Conservation (phyloP, 2,113 vertebrate genomes). For the Oncorhynchus clarkii region DNA sequence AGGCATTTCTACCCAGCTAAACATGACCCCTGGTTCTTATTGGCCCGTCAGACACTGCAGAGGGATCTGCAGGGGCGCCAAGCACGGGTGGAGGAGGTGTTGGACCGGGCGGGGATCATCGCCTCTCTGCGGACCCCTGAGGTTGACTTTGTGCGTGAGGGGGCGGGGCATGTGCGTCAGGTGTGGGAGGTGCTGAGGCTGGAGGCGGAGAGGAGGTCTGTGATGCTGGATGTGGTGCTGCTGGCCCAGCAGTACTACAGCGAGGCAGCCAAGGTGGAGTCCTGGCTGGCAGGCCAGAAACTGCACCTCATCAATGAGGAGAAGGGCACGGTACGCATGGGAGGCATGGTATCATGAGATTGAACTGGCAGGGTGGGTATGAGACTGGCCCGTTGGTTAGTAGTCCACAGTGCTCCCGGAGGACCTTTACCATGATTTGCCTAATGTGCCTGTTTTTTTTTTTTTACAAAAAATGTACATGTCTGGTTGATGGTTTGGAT, state of each 20-base stretch:
- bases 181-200: conserved; percentile 83
- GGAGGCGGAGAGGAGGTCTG: conserved; percentile 78
- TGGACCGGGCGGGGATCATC: conserved; percentile 75
- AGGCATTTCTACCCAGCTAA: not conserved
- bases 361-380: not conserved
- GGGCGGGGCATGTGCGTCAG: conserved; percentile 78
- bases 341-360: not conserved
- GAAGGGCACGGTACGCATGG: conserved; percentile 80
- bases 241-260: conserved; percentile 88
- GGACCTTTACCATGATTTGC: not conserved
- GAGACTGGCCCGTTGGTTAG: too few relatives aligned
- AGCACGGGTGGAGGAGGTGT: conserved; percentile 78
- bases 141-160: conserved; percentile 76
- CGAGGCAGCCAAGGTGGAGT: conserved; percentile 84
- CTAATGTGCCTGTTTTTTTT: too few relatives aligned
- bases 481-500: too few relatives aligned
- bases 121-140: conserved; percentile 77
- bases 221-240: conserved; percentile 77
- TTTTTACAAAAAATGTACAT: too few relatives aligned
- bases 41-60: conserved; percentile 78
- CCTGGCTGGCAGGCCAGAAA: conserved; percentile 92
- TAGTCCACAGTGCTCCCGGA: not conserved
- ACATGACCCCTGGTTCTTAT: conserved; percentile 14
- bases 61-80: conserved; percentile 87
- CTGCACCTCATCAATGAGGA: conserved; percentile 89